Evolutionary conservation across 2,888 invertebrate genomes (phyloP).

Genomic region (Latrodectus hesperus): DNA sequence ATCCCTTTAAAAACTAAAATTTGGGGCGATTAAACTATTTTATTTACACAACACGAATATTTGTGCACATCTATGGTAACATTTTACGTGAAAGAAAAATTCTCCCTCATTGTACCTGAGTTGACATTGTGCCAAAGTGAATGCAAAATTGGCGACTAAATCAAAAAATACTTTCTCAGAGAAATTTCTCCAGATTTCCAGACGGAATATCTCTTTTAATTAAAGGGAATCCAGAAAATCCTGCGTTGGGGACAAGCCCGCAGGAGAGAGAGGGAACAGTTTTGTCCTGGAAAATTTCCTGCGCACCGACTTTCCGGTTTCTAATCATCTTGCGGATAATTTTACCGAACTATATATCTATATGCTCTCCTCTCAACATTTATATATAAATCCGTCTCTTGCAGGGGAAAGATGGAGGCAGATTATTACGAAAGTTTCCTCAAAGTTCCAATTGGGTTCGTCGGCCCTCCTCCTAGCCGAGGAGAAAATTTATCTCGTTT

Average conservation of each 20-base stretch:
- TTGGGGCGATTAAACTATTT: no score
- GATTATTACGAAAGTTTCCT: slow-evolving; percentile 52
- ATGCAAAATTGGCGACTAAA: no score
- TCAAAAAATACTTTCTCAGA: no score
- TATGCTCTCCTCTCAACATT: background rate
- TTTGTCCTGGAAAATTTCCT: background rate
- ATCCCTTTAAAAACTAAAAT: no score
- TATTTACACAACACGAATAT: no score
- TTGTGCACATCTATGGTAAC: no score
- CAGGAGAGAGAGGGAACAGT: background rate
- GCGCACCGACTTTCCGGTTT: slow-evolving; percentile 13
- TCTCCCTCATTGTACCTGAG: no score
- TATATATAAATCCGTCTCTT: background rate
- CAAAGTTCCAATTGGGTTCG: slow-evolving; percentile 30
- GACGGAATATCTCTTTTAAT: background rate
- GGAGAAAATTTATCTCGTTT: slow-evolving; percentile 2
- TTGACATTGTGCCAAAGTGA: no score
- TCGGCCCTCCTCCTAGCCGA: background rate
- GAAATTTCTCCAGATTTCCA: background rate
- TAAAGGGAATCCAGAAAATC: background rate
- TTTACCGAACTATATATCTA: slow-evolving; percentile 15
- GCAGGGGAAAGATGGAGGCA: background rate
- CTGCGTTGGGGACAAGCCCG: background rate
- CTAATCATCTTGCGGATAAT: slow-evolving; percentile 46
- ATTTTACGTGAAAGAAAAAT: no score